Percentiles rank a stretch among this genome's conserved stretches.
These are phyloP conservation scores for Camponotus fellah DNA, from an alignment of 2,888 invertebrate genomes.

Conservation along the genomic window DNA sequence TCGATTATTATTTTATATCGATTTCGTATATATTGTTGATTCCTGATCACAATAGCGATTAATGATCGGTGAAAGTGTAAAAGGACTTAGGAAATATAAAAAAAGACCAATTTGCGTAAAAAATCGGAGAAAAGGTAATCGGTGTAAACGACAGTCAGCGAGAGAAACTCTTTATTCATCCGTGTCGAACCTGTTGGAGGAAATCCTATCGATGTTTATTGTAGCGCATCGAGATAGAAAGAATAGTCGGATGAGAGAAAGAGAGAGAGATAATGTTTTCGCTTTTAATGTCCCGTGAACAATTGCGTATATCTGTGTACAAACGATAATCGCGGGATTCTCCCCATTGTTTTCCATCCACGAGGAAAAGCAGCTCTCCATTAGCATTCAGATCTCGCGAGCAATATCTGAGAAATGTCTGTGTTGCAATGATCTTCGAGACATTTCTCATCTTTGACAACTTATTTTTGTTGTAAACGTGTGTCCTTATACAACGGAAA, in stretches of 20 bases:
- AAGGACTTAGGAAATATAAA: slow-evolving; percentile 3
- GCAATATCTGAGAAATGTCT: not conserved
- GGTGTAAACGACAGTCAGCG: slow-evolving; percentile 15
- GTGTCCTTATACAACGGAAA: not conserved
- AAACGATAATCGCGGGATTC: slow-evolving; percentile 28
- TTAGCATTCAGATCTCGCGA: slow-evolving; percentile 18
- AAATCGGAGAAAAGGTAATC: slow-evolving; percentile 57
- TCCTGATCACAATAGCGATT: not conserved
- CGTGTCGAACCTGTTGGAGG: slow-evolving; percentile 66
- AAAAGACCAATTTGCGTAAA: slow-evolving; percentile 52
- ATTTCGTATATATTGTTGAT: not conserved
- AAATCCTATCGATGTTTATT: slow-evolving; percentile 68
- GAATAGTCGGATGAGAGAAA: not conserved
- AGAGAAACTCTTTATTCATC: slow-evolving; percentile 70
- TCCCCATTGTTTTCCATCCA: slow-evolving; percentile 6
- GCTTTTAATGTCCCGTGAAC: slow-evolving; percentile 9
- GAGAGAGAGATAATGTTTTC: slow-evolving; percentile 6
- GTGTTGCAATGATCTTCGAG: slow-evolving; percentile 7
- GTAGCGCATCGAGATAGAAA: slow-evolving; percentile 62
- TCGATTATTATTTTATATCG: not conserved
- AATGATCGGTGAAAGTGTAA: slow-evolving; percentile 32
- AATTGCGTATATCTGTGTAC: not conserved
- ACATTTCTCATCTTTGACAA: not conserved
- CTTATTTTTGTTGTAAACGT: not conserved
- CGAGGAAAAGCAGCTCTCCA: slow-evolving; percentile 11